Percentiles rank a stretch among this genome's conserved stretches.
These are phyloP conservation scores for Sialia sialis DNA, from an alignment of 2,113 vertebrate species.

Conservation along the genomic window DNA sequence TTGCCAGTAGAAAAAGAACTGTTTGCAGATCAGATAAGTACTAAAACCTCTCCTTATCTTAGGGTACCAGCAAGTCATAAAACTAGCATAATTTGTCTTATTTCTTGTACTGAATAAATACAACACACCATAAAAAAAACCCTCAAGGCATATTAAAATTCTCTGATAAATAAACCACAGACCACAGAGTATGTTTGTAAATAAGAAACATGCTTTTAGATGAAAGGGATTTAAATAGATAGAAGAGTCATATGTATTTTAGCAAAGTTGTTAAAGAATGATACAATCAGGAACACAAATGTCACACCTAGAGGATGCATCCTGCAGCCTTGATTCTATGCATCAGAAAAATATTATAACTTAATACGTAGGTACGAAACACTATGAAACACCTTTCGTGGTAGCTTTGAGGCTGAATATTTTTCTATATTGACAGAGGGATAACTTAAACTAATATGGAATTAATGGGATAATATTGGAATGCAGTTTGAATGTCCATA, in stretches of 20 bases:
- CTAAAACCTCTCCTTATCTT: background rate
- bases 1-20: background rate
- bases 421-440: background rate
- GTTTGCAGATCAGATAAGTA: background rate
- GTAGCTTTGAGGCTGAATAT: background rate
- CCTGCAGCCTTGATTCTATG: background rate
- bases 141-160: background rate
- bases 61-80: background rate
- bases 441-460: background rate
- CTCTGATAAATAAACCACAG: background rate
- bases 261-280: background rate
- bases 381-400: background rate
- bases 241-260: background rate
- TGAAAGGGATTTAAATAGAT: background rate
- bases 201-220: background rate
- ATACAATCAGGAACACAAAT: background rate
- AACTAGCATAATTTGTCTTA: background rate
- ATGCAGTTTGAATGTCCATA: background rate
- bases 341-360: background rate
- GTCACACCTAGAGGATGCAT: background rate
- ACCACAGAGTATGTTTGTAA: background rate
- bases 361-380: background rate
- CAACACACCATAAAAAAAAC: background rate
- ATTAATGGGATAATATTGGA: background rate
- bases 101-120: background rate